These are phyloP conservation scores for Aselliscus stoliczkanus DNA, from an alignment of 2,797 vertebrate species.

Conservation along the genomic window DNA sequence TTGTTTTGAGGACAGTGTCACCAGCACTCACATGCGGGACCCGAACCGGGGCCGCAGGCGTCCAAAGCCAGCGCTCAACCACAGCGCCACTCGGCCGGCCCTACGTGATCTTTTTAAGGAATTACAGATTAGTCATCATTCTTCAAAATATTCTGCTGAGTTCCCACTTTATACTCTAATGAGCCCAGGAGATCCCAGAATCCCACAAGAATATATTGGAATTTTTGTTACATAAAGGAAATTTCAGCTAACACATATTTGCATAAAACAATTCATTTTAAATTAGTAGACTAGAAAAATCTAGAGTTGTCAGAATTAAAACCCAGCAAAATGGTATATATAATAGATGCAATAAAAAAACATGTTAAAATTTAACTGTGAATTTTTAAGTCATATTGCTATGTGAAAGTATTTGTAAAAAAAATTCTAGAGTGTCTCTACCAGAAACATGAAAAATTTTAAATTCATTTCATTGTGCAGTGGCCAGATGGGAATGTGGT, in stretches of 20 bases:
- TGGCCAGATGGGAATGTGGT: background rate
- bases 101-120: background rate
- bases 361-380: background rate
- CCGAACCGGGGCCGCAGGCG: no score
- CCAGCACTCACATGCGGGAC: no score
- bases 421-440: background rate
- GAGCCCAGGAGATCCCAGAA: background rate
- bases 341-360: background rate
- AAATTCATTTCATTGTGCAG: background rate
- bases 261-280: background rate
- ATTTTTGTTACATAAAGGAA: background rate
- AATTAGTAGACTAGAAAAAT: background rate
- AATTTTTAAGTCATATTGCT: background rate
- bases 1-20: no score
- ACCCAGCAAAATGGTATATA: background rate
- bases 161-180: slow-evolving; percentile 13
- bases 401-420: background rate
- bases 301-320: background rate
- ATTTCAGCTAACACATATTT: background rate
- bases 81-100: no score
- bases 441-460: background rate
- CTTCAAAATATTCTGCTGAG: background rate
- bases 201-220: background rate
- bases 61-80: no score
- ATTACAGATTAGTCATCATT: background rate